Conservation (phyloP, 2,797 vertebrate species). For the Meriones psammophilus region DNA sequence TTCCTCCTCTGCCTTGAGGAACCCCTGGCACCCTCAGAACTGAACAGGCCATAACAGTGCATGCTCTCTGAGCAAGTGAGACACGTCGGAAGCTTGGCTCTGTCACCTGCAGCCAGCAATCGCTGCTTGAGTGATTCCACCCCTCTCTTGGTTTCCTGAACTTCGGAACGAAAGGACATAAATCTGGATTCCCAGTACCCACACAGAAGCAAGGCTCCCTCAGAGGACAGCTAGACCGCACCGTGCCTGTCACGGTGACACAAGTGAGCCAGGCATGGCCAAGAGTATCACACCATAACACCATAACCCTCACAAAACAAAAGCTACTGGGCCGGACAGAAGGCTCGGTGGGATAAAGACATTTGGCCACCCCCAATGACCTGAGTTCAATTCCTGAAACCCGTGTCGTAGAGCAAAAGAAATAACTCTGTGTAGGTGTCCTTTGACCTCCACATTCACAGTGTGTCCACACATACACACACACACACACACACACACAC, state of each 20-base stretch:
- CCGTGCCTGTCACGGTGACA: slow-evolving; percentile 4
- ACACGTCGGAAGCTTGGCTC: neutral
- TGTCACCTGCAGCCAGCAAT: neutral
- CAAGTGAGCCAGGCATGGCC: neutral
- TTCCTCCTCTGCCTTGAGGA: neutral
- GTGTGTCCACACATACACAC: neutral
- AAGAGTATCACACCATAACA: neutral
- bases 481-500: too few relatives aligned
- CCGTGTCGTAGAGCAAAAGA: neutral
- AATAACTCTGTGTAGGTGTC: neutral
- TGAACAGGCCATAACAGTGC: neutral
- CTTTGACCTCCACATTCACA: neutral
- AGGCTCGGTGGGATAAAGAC: neutral
- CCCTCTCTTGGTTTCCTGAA: slow-evolving; percentile 19
- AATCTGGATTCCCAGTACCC: neutral
- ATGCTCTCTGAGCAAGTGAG: neutral
- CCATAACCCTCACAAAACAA: neutral
- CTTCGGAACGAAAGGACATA: neutral
- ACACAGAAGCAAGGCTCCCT: neutral
- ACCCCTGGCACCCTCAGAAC: neutral
- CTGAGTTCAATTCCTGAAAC: neutral
- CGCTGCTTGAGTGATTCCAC: neutral
- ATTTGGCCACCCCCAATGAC: too few relatives aligned
- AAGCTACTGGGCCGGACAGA: fast-evolving
- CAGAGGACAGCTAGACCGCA: neutral